Evolutionary conservation across 2,797 vertebrate species (phyloP).

Genomic region (Hoplostethus mediterraneus): DNA sequence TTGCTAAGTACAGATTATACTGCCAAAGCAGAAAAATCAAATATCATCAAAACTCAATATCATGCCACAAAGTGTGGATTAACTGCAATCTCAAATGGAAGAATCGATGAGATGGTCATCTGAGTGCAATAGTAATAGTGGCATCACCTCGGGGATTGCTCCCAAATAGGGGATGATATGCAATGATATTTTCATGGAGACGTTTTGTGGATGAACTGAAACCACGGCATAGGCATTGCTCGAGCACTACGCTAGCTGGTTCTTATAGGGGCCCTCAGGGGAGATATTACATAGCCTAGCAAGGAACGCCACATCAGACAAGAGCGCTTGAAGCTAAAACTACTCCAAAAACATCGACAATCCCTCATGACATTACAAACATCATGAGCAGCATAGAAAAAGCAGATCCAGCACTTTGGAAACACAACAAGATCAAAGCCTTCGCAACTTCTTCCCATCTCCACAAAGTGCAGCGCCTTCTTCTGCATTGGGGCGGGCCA

Average conservation of each 20-base stretch:
- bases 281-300: slow-evolving; percentile 3
- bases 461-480: slow-evolving; percentile 42
- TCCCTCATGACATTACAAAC: slow-evolving; percentile 57
- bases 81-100: slow-evolving; percentile 26
- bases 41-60: slow-evolving; percentile 50
- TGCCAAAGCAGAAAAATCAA: slow-evolving; percentile 56
- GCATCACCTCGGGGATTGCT: not conserved
- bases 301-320: slow-evolving; percentile 39
- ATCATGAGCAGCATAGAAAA: slow-evolving; percentile 36
- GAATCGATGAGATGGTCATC: slow-evolving; percentile 14
- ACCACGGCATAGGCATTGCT: not conserved
- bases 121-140: slow-evolving; percentile 6
- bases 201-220: not conserved
- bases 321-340: slow-evolving; percentile 40
- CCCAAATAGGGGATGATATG: too few relatives aligned
- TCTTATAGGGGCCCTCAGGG: not conserved
- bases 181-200: too few relatives aligned
- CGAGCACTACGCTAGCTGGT: not conserved
- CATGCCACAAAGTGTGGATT: slow-evolving; percentile 54
- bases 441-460: slow-evolving; percentile 19
- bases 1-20: slow-evolving; percentile 37
- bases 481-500: slow-evolving; percentile 15
- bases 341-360: slow-evolving; percentile 49
- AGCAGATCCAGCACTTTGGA: slow-evolving; percentile 47
- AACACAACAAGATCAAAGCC: slow-evolving; percentile 62